These are phyloP conservation scores for Apostichopus leukothele DNA, from an alignment of 53 echinoderm and acorn worm genomes.

Conservation along the genomic window DNA sequence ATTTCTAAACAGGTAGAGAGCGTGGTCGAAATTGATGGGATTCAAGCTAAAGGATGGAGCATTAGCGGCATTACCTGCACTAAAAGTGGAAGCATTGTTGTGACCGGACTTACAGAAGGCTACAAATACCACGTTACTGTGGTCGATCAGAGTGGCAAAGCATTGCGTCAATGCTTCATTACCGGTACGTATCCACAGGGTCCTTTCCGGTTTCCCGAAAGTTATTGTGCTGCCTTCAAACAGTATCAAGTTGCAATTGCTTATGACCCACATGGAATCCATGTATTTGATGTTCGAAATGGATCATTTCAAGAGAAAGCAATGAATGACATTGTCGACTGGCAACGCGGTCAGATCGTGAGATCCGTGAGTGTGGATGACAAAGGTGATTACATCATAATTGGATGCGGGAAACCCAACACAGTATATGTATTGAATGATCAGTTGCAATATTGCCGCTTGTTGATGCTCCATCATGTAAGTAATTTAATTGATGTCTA, in stretches of 20 bases:
- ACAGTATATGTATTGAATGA: neutral
- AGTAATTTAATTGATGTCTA: neutral
- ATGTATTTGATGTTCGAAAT: neutral
- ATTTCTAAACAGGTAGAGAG: neutral
- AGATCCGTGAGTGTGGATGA: neutral
- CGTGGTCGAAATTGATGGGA: neutral
- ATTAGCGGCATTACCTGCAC: neutral
- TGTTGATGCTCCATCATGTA: neutral
- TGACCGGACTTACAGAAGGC: neutral
- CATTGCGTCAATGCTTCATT: neutral
- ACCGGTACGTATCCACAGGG: neutral
- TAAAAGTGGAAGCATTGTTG: slow-evolving; percentile 3
- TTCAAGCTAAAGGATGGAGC: slow-evolving; percentile 2
- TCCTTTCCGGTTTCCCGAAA: neutral
- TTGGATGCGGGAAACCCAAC: neutral
- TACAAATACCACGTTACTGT: neutral
- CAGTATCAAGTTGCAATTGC: neutral
- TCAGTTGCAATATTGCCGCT: neutral
- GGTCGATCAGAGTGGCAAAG: neutral
- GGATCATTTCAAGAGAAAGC: neutral
- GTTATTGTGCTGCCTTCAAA: neutral
- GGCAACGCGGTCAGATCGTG: neutral
- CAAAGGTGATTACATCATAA: neutral
- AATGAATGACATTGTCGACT: neutral
- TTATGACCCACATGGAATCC: neutral